Evolutionary conservation across 2,888 invertebrate species (phyloP), one percentile per base, ranked within the genome.

Genomic region (Sturmia bella): DNA sequence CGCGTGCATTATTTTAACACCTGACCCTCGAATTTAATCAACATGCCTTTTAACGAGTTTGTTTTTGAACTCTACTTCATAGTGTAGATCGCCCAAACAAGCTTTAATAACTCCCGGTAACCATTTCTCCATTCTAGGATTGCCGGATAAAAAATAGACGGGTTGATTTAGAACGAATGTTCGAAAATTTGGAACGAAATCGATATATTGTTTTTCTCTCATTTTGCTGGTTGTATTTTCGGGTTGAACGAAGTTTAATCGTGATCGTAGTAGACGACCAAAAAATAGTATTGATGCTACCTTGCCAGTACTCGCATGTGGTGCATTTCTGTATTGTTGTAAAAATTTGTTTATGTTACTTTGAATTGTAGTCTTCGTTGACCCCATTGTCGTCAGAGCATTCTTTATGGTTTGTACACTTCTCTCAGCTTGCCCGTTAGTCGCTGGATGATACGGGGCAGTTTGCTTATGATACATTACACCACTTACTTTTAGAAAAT

Each of bases 281-380:
- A 80, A n/a, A n/a, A 82, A 78, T 1, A 81, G 70, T 21, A 69
- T 57, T 12, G 84, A 15, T 19, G 80, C 77, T 19, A 80, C 43
- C 56, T 69, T 56, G 7, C 74, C 57, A 0, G 84, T 69, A 21
- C 74, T 77, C 13, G 59, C 11, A 50, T 84, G 77, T 12, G 79
- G 76, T 6, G 79, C 83, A 69, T 68, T 82, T 39, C 64, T 76
- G 43, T 75, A 72, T 27, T 75, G 80, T 5, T 72, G 45, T n/a
- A 80, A 54, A 21, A 83, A 80, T 21, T 61, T 9, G 27, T 75
- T 80, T 2, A 83, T 15, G 54, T 80, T 74, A 27, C 21, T 21
- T 32, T 78, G 70, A 19, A 9, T 1, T 32, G 32, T 27, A 27
- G 32, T 7, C 7, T 32, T 32, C 1, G 32, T 32, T 9, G 32